Base-by-base conservation (phyloP, 2,888 invertebrate species). In the Polymixis flavicincta region DNA sequence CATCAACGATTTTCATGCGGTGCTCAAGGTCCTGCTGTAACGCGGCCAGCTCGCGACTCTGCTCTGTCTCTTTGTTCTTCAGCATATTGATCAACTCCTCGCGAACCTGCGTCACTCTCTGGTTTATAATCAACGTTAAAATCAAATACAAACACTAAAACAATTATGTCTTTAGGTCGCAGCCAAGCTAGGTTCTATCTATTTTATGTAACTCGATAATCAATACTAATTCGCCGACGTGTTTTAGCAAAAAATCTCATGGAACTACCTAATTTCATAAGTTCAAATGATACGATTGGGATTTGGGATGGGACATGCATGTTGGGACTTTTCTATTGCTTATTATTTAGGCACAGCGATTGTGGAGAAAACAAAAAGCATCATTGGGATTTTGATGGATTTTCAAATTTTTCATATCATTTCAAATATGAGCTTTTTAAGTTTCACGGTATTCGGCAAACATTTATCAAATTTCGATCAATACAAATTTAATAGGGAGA, bases 21-120 rank as follows among this genome's bases (percentile, higher is more conserved):
- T 94, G 93, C 68, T 95, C 94, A 71, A 96, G 93, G 78, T 96
- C 96, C 82, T 95, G 93, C 79, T 96, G 96, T 80, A 96, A 88
- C 11, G 92, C 89, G 22, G 91, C 83, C 45, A 96, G 91, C 85
- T 96, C 96, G 71, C 95, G 96, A 87, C 96, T 97, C 86, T 96
- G 95, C 77, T 97, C 94, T 0, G 97, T 93, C 83, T 97, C 97
- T 85, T 97, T 97, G 83, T 97, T 96, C 89, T 97, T 97, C 78
- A 97, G 92, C 92, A 97, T 95, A 65, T 95, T 96, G 84, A 97
- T 96, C 82, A 97, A 91, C 85, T 97, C 97, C 82, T 97, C 97
- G 17, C 97, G 95, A 25, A 97, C 96, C 94, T 97, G 96, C 67
- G 55, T 74, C 50, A 82, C 72, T 57, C n/a, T 55, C 57, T 70